Conservation (phyloP, 1,140 invertebrate genomes). For the Solenopsis invicta region DNA sequence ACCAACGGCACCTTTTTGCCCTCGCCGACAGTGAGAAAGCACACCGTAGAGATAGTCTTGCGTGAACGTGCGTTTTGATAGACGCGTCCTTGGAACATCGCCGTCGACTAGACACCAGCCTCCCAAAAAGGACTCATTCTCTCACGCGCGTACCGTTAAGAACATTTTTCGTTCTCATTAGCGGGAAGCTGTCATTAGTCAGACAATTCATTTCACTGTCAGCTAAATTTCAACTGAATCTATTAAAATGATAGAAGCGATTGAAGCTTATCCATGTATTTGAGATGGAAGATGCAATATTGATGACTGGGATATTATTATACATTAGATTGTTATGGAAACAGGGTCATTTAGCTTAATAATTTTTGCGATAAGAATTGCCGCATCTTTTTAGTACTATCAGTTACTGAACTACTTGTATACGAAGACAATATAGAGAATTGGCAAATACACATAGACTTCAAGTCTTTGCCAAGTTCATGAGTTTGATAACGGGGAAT, state of each 20-base stretch:
- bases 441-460: background rate
- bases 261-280: background rate
- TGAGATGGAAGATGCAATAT: background rate
- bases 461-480: background rate
- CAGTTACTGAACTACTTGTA: background rate
- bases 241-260: background rate
- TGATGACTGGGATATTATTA: slow-evolving; percentile 1
- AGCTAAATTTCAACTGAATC: background rate
- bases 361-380: slow-evolving; percentile 15
- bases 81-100: slow-evolving; percentile 59
- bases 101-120: background rate
- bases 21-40: slow-evolving; percentile 23
- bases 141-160: slow-evolving; percentile 16
- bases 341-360: background rate
- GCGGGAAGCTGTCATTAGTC: slow-evolving; percentile 5
- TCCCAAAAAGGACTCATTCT: background rate
- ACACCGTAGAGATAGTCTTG: slow-evolving; percentile 3
- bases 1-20: slow-evolving; percentile 55
- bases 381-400: background rate
- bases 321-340: background rate
- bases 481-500: background rate
- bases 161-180: slow-evolving; percentile 8
- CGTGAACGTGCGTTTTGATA: slow-evolving; percentile 56
- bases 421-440: background rate
- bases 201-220: background rate